Conservation (phyloP, 2,797 vertebrate genomes). For the Todus mexicanus region DNA sequence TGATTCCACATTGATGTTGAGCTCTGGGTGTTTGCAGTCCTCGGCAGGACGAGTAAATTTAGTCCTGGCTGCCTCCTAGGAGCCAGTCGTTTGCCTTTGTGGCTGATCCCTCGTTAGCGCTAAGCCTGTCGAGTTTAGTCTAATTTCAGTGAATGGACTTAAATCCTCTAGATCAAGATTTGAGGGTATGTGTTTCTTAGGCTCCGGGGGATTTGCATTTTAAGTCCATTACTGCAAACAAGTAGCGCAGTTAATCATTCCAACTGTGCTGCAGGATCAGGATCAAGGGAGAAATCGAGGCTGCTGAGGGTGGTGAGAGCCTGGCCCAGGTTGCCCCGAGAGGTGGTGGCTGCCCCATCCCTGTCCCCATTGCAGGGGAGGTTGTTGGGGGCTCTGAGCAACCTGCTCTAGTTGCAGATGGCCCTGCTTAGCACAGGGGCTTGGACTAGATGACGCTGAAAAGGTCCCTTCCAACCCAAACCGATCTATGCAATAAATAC, state of each 20-base stretch:
- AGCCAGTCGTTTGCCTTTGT: neutral
- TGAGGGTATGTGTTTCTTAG: neutral
- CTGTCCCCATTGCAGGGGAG: neutral
- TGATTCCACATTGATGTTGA: neutral
- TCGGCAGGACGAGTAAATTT: neutral
- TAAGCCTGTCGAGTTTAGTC: neutral
- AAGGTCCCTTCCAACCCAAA: neutral
- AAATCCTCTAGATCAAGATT: neutral
- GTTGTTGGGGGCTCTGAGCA: neutral
- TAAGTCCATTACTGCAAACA: neutral
- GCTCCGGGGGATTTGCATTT: neutral
- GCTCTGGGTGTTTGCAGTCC: neutral
- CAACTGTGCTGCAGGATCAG: neutral
- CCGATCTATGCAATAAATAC: neutral
- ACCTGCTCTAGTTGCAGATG: neutral
- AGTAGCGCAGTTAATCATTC: neutral
- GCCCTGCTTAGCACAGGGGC: neutral
- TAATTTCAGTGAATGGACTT: neutral
- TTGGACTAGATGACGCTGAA: neutral
- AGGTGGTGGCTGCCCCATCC: too few relatives aligned
- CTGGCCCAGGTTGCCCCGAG: too few relatives aligned
- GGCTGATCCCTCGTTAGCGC: neutral
- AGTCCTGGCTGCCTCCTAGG: neutral
- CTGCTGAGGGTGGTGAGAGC: too few relatives aligned
- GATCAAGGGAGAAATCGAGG: too few relatives aligned